These are phyloP conservation scores for Cydia amplana DNA, from an alignment of 1,140 invertebrate species.

Conservation along the genomic window DNA sequence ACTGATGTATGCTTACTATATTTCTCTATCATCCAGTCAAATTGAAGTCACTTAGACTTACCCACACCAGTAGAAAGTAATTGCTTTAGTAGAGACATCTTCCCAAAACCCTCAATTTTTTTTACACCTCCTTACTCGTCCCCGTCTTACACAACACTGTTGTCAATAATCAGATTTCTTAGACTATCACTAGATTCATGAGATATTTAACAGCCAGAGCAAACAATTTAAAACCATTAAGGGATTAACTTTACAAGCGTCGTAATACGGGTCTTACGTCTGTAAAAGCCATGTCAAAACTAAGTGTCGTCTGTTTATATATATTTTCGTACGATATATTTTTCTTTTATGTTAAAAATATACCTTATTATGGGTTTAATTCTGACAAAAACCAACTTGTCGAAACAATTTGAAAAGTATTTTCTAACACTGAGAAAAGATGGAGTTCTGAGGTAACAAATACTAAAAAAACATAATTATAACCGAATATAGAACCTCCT, in stretches of 20 bases:
- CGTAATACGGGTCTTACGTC: conserved; percentile 4
- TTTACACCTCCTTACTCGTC: background rate
- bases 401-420: too few species aligned
- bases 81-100: conserved; percentile 12
- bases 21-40: too few species aligned
- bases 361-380: background rate
- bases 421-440: too few species aligned
- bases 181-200: background rate
- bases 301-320: background rate
- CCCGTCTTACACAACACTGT: background rate
- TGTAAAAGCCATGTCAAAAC: too few species aligned
- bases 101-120: background rate
- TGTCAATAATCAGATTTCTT: background rate
- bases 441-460: too few species aligned
- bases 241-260: background rate
- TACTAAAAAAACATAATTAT: too few species aligned
- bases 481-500: too few species aligned
- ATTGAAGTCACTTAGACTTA: background rate
- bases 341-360: background rate
- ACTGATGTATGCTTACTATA: too few species aligned
- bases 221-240: conserved; percentile 8
- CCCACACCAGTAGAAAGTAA: conserved; percentile 2
- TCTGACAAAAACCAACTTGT: too few species aligned
- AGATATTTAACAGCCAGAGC: background rate
- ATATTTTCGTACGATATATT: background rate